Evolutionary conservation across 35 echinoderm and acorn worm genomes (phyloP), one percentile per base, ranked within the genome.

Genomic region (Nesometra sesokonis): DNA sequence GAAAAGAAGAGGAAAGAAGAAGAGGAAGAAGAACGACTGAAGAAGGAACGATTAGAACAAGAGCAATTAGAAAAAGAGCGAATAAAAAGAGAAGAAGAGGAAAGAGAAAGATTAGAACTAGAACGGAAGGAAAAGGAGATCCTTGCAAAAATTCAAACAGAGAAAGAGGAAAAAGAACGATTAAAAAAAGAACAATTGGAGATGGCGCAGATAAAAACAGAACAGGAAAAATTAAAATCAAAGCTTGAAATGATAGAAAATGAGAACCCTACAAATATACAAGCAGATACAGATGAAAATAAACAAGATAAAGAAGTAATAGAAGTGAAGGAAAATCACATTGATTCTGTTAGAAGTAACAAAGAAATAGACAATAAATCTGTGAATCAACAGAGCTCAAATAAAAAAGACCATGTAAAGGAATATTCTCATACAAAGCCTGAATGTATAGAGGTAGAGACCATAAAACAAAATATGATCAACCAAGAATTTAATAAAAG

Each of bases 51-150:
- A 80, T 21, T 77, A 13, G 85, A 91, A 46, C 77, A 84, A 80
- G 86, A 94, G 37, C 57, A 79, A 67, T 19, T 21, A 23, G 83
- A 91, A 81, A 81, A 84, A 35, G 86, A 86, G 47, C 78, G 84
- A 78, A 32, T 83, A 89, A 40, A 86, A 88, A 46, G 89, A 93
- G 57, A 46, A 87, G 35, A 46, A 33, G 37, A 47, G 36, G 38
- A 97, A 82, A 76, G 77, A 93, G 36, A 78, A 93, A 84, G 88
- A 90, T 27, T 47, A 30, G 88, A 91, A 67, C 36, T 97, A 78
- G 89, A 97, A 34, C 39, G 81, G 31, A 93, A 91, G 85, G 89
- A 88, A 40, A 82, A 97, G 81, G 91, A 97, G 37, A 97, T 97
- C 77, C 80, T 97, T 78, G 83, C 86, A 21, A 93, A 93, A 79